These are phyloP conservation scores for Ceuthmochares aereus DNA, from an alignment of 2,113 vertebrate genomes.

Conservation along the genomic window DNA sequence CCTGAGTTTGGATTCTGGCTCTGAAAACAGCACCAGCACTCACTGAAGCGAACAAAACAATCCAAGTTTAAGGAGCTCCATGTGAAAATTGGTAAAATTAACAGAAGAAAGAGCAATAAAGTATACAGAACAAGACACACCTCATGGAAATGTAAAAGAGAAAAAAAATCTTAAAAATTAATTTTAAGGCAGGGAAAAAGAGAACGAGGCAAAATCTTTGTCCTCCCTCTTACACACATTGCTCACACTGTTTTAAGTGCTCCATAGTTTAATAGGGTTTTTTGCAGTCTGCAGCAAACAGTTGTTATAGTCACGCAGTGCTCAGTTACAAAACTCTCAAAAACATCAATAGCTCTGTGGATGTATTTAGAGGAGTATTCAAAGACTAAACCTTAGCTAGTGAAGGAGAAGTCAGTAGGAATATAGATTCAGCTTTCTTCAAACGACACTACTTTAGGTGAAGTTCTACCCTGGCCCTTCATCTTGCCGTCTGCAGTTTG, in stretches of 20 bases:
- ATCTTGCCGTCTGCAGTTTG: not conserved
- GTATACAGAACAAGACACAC: not conserved
- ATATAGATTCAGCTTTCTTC: not conserved
- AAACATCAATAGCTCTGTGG: not conserved
- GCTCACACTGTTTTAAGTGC: not conserved
- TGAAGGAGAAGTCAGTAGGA: not conserved
- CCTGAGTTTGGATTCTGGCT: not conserved
- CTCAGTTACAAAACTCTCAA: not conserved
- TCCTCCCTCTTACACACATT: not conserved
- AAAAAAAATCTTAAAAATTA: not conserved
- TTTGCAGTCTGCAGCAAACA: not conserved
- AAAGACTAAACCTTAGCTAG: not conserved
- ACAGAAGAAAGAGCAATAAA: not conserved
- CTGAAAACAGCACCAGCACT: not conserved
- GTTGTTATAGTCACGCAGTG: not conserved
- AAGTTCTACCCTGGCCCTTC: not conserved
- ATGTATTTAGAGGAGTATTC: not conserved
- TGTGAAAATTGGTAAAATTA: not conserved
- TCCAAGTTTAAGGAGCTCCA: not conserved
- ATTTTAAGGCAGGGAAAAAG: not conserved
- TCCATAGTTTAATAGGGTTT: not conserved
- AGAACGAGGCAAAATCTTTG: not conserved
- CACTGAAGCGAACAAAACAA: accelerated
- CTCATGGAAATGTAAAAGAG: not conserved
- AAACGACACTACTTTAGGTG: not conserved